Base-by-base conservation (phyloP, 2,888 invertebrate genomes). In the Choreutis nemorana region DNA sequence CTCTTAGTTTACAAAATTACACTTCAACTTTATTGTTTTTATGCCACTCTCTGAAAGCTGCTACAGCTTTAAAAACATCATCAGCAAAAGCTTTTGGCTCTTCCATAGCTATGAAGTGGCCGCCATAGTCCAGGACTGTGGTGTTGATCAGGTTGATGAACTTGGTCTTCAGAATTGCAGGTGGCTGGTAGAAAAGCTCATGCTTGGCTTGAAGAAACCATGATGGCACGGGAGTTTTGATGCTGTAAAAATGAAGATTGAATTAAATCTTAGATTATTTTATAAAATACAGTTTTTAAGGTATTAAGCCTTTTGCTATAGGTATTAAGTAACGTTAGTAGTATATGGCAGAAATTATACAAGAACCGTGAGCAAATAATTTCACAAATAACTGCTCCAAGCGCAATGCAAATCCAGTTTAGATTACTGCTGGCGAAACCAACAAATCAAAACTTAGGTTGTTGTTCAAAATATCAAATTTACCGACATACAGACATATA, bases 101-200 rank as follows among this genome's bases (percentile, higher is more conserved):
- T 56, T 96, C 91, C 27, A 93, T 81, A 0, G 93, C 92, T 0
- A 89, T 83, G 72, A 95, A 96, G 59, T 96, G 95, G 0, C 95
- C 95, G 1, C 91, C 92, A 2, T 82, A 67, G 0, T 81, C 58
- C 31, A 86, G 51, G 23, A 84, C 72, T 0, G 81, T 86, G 33
- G 81, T 81, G 20, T 85, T 84, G 1, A 89, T 71, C 3, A 93
- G 48, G 51, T 91, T 89, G 1, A 50, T 49, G 52, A 66, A 91
- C 42, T 83, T 85, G 2, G 75, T 57, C 26, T 70, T 67, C 2
- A 90, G 44, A 12, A 88, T 54, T 29, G 68, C 73, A 9, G 85
- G 81, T 0, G 88, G 82, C 7, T 64, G 55, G 33, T 82, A 83
- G 0, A 65, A 24, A 0, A 93, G n/a, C 42, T 94, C 95, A 38